These are phyloP conservation scores for Poeciliopsis gracilis DNA, from an alignment of 2,797 vertebrate species.

Conservation along the genomic window DNA sequence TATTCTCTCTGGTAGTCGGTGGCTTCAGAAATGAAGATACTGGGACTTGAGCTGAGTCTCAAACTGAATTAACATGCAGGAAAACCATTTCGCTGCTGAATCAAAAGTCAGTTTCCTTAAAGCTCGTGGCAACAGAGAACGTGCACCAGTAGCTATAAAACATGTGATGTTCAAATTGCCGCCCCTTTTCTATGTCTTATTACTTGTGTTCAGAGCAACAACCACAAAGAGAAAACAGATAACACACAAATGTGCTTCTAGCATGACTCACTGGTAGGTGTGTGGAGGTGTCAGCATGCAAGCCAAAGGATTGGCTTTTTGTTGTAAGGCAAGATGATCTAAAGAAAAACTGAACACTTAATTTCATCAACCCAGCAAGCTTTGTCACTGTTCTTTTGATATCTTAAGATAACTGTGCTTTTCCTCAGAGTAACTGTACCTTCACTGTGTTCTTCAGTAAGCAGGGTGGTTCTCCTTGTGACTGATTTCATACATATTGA, in stretches of 20 bases:
- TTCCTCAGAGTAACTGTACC: background rate
- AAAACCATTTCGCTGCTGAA: background rate
- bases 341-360: background rate
- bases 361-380: background rate
- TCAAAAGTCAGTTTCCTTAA: background rate
- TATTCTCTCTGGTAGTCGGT: background rate
- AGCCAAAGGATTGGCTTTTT: background rate
- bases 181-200: background rate
- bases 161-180: background rate
- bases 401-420: background rate
- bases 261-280: background rate
- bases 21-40: background rate
- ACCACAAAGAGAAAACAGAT: background rate
- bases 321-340: background rate
- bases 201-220: background rate
- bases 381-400: background rate
- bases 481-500: background rate
- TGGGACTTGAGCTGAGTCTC: background rate
- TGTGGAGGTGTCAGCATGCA: background rate
- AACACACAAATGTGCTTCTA: background rate
- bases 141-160: background rate
- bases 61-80: background rate
- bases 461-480: background rate
- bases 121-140: background rate
- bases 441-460: background rate